phyloP scores from a whole-genome alignment of 2,888 invertebrate species.

The Electrophaes corylata region DNA sequence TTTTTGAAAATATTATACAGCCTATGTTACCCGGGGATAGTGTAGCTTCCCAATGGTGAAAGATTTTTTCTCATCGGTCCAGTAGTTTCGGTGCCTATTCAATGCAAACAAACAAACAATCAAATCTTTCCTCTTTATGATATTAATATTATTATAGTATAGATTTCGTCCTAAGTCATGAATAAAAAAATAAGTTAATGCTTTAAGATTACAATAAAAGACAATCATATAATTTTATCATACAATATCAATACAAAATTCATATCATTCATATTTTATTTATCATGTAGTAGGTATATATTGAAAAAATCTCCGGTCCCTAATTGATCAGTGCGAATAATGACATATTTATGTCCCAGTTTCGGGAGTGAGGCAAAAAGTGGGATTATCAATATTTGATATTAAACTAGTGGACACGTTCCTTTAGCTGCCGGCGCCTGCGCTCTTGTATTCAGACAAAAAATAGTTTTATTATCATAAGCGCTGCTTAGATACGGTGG shows the following conservation, averaged over 20 bases:
- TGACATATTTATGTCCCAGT: constrained; percentile 72
- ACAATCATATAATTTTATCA: constrained; percentile 23
- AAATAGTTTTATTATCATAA: constrained; percentile 59
- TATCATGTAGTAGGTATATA: constrained; percentile 26
- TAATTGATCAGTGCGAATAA: constrained; percentile 79
- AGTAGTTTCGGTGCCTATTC: too few species aligned
- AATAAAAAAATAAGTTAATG: constrained; percentile 18
- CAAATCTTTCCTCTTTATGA: too few species aligned
- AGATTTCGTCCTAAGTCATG: background rate
- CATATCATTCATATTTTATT: constrained; percentile 44
- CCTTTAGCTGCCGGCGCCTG: constrained; percentile 74
- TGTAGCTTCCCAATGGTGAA: too few species aligned
- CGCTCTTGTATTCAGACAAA: constrained; percentile 63
- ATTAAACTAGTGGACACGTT: constrained; percentile 65
- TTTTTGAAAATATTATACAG: too few species aligned
- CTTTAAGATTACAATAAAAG: constrained; percentile 30
- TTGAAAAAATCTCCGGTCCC: constrained; percentile 34
- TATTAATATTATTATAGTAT: too few species aligned
- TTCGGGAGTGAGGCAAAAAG: constrained; percentile 49
- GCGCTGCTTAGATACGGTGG: constrained; percentile 59
- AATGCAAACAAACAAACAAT: too few species aligned
- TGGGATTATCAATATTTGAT: constrained; percentile 71
- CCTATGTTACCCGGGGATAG: too few species aligned
- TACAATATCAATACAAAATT: constrained; percentile 41
- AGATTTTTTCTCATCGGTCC: too few species aligned